These are phyloP conservation scores for Agrenia bidenticulata DNA, from an alignment of 2,888 invertebrate species.

Conservation along the genomic window DNA sequence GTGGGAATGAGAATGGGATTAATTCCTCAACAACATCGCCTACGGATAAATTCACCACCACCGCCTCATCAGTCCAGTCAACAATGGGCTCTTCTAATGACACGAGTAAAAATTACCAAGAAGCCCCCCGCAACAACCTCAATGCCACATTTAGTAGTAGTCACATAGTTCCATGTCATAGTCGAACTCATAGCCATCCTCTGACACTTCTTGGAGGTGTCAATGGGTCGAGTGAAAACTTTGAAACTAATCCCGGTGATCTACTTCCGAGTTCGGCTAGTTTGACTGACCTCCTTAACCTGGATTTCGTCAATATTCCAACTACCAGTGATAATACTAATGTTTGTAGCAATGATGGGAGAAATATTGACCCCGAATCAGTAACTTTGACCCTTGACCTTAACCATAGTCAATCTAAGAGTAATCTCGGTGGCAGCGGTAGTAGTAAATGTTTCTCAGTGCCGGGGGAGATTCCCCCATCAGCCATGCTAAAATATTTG, in stretches of 20 bases:
- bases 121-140: too few relatives aligned
- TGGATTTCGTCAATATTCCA: conserved; percentile 40
- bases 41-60: too few relatives aligned
- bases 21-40: too few relatives aligned
- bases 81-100: too few relatives aligned
- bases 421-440: background rate
- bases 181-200: conserved; percentile 36
- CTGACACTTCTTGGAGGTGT: conserved; percentile 26
- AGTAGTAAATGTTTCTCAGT: background rate
- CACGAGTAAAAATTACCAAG: too few relatives aligned
- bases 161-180: conserved; percentile 14
- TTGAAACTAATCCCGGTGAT: conserved; percentile 17
- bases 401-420: conserved; percentile 22
- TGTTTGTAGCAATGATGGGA: conserved; percentile 13
- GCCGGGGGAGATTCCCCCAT: conserved; percentile 19
- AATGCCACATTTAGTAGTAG: too few relatives aligned
- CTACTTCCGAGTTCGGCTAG: conserved; percentile 14
- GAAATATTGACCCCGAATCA: conserved; percentile 21
- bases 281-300: conserved; percentile 37
- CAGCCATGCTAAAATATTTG: conserved; percentile 16
- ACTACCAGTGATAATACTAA: conserved; percentile 18
- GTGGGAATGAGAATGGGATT: too few relatives aligned
- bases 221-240: conserved; percentile 11
- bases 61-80: too few relatives aligned
- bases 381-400: background rate